Percentiles rank a stretch among this genome's conserved stretches.
Evolutionary conservation across 2,113 vertebrate species (phyloP).

Genomic region (Ptilonorhynchus violaceus): DNA sequence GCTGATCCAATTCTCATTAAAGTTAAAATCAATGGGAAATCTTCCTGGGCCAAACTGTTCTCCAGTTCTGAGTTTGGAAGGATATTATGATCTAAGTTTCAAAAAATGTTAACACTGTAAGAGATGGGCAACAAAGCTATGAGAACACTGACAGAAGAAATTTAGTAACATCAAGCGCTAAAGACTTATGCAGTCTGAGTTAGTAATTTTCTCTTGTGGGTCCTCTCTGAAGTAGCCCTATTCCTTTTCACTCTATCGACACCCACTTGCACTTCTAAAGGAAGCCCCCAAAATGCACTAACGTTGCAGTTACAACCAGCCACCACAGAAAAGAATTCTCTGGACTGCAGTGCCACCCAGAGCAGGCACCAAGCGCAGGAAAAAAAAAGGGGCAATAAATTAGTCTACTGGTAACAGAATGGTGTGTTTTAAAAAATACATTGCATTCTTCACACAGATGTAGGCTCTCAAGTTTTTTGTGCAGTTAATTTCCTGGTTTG

Average conservation of each 20-base stretch:
- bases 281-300: neutral
- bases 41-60: neutral
- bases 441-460: neutral
- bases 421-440: neutral
- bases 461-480: neutral
- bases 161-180: neutral
- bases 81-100: neutral
- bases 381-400: neutral
- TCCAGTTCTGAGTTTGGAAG: neutral
- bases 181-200: neutral
- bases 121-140: neutral
- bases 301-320: neutral
- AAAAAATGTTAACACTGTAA: neutral
- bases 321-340: neutral
- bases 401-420: neutral
- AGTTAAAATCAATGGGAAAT: neutral
- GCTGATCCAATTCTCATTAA: neutral
- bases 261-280: neutral
- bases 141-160: neutral
- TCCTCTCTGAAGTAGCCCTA: neutral
- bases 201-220: neutral
- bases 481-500: neutral
- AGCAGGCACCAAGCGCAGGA: neutral
- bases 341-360: slow-evolving; percentile 44
- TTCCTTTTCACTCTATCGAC: neutral